These are phyloP conservation scores for Lepus oiostolus DNA, from an alignment of 2,797 vertebrate species.

Conservation along the genomic window DNA sequence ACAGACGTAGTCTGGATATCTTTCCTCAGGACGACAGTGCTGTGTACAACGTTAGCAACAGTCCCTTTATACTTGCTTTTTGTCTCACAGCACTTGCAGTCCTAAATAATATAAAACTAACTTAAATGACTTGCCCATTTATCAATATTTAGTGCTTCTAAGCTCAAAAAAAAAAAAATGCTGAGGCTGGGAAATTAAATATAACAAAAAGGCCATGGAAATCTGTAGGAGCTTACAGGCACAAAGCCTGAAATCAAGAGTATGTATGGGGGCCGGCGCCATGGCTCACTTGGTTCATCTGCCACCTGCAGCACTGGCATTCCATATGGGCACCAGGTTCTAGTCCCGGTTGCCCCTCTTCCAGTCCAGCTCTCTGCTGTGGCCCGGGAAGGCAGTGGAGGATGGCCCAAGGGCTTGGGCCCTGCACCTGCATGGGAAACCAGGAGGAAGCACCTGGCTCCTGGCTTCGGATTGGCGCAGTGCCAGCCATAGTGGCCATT, in stretches of 20 bases:
- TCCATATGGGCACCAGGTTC: too few species aligned
- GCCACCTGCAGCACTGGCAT: rapidly evolving
- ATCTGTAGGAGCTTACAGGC: not conserved
- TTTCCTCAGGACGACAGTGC: conserved; percentile 11
- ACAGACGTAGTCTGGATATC: conserved; percentile 15
- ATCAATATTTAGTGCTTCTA: not conserved
- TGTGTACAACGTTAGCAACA: not conserved
- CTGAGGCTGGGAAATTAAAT: not conserved
- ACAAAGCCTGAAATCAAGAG: conserved; percentile 35
- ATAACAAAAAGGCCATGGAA: not conserved
- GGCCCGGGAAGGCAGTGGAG: too few species aligned
- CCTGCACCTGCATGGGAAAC: too few species aligned
- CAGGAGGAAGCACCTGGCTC: too few species aligned
- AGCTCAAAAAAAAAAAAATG: not conserved
- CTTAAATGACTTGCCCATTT: not conserved
- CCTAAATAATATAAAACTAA: conserved; percentile 63
- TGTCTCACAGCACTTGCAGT: not conserved
- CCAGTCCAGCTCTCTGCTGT: too few species aligned
- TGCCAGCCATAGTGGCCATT: too few species aligned
- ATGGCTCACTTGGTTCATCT: too few species aligned
- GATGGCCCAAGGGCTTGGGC: too few species aligned
- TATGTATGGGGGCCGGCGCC: not conserved
- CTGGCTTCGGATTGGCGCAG: too few species aligned
- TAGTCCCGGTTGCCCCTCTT: too few species aligned
- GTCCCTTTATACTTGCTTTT: not conserved